A percentile compares a stretch with the other conserved stretches of the same genome.
These are phyloP conservation scores for Eulemur coronatus DNA, from an alignment of 2,797 vertebrate species.

Conservation along the genomic window DNA sequence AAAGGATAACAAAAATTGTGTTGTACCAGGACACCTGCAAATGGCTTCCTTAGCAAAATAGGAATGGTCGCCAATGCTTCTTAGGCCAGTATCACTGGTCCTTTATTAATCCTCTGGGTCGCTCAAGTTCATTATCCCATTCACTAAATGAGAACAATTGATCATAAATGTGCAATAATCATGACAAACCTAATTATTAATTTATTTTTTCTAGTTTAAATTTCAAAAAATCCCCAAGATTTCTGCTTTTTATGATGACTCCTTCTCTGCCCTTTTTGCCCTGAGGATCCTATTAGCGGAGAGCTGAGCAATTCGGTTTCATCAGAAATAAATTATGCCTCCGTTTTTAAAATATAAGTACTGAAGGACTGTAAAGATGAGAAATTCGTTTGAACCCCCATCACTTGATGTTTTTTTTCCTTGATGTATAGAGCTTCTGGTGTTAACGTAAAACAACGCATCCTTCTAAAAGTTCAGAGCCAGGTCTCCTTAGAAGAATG, in stretches of 20 bases:
- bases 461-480: conserved; percentile 77
- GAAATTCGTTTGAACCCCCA: conserved; percentile 80
- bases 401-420: conserved; percentile 80
- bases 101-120: conserved; percentile 63
- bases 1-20: conserved; percentile 17
- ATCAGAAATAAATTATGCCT: conserved; percentile 84
- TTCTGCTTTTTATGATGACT: conserved; percentile 72
- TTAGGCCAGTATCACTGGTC: neutral
- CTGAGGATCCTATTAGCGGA: conserved; percentile 84
- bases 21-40: conserved; percentile 39
- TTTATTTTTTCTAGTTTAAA: conserved; percentile 80
- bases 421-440: conserved; percentile 80
- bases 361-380: conserved; percentile 83
- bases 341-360: conserved; percentile 80
- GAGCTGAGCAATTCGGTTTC: conserved; percentile 80
- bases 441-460: conserved; percentile 74
- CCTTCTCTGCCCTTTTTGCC: conserved; percentile 73
- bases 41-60: neutral
- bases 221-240: conserved; percentile 46
- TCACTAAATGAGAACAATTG: conserved; percentile 80
- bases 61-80: neutral
- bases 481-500: conserved; percentile 67
- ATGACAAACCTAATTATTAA: conserved; percentile 81
- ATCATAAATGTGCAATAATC: conserved; percentile 79
- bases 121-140: conserved; percentile 66